These are phyloP conservation scores for Callospermophilus lateralis DNA, from an alignment of 2,113 vertebrate species.

Conservation along the genomic window DNA sequence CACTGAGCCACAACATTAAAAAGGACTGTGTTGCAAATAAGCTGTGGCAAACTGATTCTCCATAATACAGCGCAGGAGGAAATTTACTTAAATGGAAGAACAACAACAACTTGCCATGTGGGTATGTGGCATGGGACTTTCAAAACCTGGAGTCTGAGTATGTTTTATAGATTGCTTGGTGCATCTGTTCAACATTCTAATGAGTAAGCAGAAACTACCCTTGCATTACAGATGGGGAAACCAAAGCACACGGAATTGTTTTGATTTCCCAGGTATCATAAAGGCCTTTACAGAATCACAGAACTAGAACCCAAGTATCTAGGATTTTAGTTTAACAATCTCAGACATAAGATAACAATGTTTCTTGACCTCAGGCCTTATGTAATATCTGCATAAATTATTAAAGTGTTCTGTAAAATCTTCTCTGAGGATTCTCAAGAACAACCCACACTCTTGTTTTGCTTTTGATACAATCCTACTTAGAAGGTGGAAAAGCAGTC, in stretches of 20 bases:
- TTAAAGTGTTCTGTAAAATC: constrained; percentile 45
- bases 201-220: not conserved
- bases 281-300: constrained; percentile 1
- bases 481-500: not conserved
- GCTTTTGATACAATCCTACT: not conserved
- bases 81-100: constrained; percentile 1
- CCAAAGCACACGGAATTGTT: not conserved
- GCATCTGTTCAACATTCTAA: not conserved
- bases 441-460: not conserved
- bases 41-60: not conserved
- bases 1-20: not conserved
- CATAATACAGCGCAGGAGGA: not conserved
- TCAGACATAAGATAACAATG: not conserved
- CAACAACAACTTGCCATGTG: not conserved
- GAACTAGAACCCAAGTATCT: constrained; percentile 7
- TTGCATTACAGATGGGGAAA: constrained; percentile 26
- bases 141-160: not conserved
- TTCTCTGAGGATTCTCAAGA: constrained; percentile 46
- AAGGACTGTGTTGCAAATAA: not conserved
- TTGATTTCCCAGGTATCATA: not conserved
- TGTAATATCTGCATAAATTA: constrained; percentile 39
- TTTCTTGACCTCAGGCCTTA: not conserved
- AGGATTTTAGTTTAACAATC: constrained; percentile 50
- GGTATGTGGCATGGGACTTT: not conserved
- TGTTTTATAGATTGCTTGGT: not conserved